These are phyloP conservation scores for Mylabris sibirica DNA, from an alignment of 2,888 invertebrate species.

Conservation along the genomic window DNA sequence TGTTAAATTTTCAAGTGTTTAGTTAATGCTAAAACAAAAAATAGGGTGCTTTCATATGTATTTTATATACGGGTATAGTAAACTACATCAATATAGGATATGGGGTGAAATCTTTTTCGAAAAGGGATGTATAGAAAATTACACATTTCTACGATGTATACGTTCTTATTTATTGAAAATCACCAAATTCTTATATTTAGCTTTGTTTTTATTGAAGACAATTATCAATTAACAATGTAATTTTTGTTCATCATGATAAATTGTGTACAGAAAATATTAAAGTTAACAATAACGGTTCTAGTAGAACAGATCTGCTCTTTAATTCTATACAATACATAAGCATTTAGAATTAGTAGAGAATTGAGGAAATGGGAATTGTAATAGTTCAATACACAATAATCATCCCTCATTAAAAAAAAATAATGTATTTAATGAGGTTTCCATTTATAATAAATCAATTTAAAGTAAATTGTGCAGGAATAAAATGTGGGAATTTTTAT, in stretches of 20 bases:
- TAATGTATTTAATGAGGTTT: not conserved
- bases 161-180: not conserved
- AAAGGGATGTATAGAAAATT: not conserved
- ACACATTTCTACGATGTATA: not conserved
- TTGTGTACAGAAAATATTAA: not conserved
- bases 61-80: not conserved
- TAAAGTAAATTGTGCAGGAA: not conserved
- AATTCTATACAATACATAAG: not conserved
- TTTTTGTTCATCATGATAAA: not conserved
- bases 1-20: slow-evolving; percentile 27
- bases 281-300: not conserved
- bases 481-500: not conserved
- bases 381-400: not conserved
- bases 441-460: not conserved
- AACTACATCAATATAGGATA: not conserved
- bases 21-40: slow-evolving; percentile 25
- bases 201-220: not conserved
- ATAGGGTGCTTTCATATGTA: not conserved
- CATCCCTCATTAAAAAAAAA: not conserved
- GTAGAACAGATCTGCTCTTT: not conserved
- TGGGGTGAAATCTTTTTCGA: not conserved
- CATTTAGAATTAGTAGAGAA: slow-evolving; percentile 5
- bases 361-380: not conserved
- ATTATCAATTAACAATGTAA: not conserved
- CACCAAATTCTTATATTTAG: too few relatives aligned